Evolutionary conservation across 1,140 invertebrate genomes (phyloP), one percentile per base, ranked within the genome.

Genomic region (Macrobrachium rosenbergii): DNA sequence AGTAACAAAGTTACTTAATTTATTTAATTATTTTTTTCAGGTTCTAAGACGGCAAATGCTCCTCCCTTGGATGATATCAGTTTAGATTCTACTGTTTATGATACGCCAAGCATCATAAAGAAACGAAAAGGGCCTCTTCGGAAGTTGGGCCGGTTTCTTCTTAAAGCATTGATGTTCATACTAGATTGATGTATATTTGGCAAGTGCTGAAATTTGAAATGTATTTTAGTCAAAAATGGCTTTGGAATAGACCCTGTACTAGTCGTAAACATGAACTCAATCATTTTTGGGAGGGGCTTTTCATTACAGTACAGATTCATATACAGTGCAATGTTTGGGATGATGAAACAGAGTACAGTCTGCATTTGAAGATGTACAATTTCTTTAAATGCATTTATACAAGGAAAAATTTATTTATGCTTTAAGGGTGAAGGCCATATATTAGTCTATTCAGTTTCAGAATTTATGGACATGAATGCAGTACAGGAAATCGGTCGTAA

Each of bases 121-220:
- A 90, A 87, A 58, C 83, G 89, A 23, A 88, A 88, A 58, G 87
- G 89, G 16, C 89, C 89, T 21, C 83, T 90, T 19, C 83, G 86
- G n/a, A 90, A 90, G 63, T 64, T 90, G 21, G 89, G 89, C 37
- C 75, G 85, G 21, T 90, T 90, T 72, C 83, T 90, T 37, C 87
- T 90, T 12, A 90, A 90, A 72, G 89, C 89, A 14, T 76, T 90
- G 5, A 88, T 90, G 87, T 90, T 90, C 59, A 90, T 90, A 16
- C 45, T 90, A 21, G 89, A 90, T 62, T 90, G 83, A 88, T 23
- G 12, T 79, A 5, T 59, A 59, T 10, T 45, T 12, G 17, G 14
- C 19, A 69, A 63, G 2, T 28, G 14, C 43, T 59, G 58, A 28
- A 19, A 59, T n/a, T 79, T 16, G 45, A 59, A 8, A 23, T 75